Evolutionary conservation across 2,797 vertebrate species (phyloP).

Genomic region (Helicolenus hilgendorfi): DNA sequence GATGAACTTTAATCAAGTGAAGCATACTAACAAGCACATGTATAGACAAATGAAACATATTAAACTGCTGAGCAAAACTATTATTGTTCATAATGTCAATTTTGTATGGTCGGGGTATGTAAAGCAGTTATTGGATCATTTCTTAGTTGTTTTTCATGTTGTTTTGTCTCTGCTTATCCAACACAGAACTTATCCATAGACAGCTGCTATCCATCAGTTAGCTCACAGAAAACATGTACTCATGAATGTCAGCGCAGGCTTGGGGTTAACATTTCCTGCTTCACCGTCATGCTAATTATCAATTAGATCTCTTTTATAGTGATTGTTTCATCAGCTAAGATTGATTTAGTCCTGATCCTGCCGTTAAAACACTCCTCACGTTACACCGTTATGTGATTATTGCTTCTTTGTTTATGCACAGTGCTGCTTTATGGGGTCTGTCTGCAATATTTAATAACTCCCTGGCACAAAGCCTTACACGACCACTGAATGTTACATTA

Average conservation of each 20-base stretch:
- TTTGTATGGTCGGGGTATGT: background rate
- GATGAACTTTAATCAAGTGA: conserved; percentile 40
- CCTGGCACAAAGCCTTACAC: too few species aligned
- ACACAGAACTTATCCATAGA: background rate
- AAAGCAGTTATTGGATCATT: background rate
- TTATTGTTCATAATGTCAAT: background rate
- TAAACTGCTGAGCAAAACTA: background rate
- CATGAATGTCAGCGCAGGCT: too few species aligned
- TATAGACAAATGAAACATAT: background rate
- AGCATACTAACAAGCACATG: conserved; percentile 14
- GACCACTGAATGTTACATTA: background rate
- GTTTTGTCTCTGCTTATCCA: background rate
- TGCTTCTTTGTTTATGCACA: background rate
- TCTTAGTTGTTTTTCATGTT: background rate
- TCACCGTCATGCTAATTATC: conserved; percentile 28
- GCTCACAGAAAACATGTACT: background rate
- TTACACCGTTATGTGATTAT: background rate
- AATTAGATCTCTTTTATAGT: conserved; percentile 23
- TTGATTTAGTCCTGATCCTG: conserved; percentile 21
- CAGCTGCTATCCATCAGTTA: conserved; percentile 5
- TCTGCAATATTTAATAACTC: background rate
- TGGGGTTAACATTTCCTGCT: too few species aligned
- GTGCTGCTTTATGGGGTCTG: background rate
- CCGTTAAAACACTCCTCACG: conserved; percentile 44
- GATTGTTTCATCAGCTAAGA: conserved; percentile 8